A percentile compares a stretch with the other conserved stretches of the same genome.
Conservation (phyloP, 2,113 vertebrate species). For the Tonatia bakeri region DNA sequence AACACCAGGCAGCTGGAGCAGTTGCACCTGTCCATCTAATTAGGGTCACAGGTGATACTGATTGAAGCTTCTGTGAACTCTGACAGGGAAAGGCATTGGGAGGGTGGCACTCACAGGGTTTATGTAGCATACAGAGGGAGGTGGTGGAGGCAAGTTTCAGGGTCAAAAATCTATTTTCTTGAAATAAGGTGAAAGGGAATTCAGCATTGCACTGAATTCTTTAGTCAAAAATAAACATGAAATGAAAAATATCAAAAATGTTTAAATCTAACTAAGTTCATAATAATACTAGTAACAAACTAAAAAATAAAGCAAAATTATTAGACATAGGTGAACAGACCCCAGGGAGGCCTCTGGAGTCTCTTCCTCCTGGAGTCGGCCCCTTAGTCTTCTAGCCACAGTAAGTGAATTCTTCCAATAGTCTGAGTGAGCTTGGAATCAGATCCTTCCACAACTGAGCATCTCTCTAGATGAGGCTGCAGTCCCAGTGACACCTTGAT, state of each 20-base stretch:
- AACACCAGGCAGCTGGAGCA: neutral
- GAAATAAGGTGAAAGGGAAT: neutral
- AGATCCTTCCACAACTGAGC: no score
- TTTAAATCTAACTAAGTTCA: neutral
- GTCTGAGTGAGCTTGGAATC: neutral
- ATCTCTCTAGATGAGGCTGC: neutral
- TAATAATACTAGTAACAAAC: neutral
- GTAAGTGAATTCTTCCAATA: neutral
- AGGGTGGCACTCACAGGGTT: neutral
- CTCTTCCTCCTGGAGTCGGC: neutral
- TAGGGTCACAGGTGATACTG: neutral
- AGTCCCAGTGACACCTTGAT: neutral
- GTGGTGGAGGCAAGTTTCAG: neutral
- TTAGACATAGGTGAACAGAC: neutral
- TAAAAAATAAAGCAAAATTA: neutral
- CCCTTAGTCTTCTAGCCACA: neutral
- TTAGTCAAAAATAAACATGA: neutral
- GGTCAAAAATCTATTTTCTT: neutral
- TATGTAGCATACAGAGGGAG: neutral
- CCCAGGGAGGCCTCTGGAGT: no score
- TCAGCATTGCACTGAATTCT: neutral
- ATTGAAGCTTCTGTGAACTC: neutral
- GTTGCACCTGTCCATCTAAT: no score
- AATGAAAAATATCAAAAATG: neutral
- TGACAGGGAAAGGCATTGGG: rapidly evolving